Conservation (phyloP, 1,140 invertebrate genomes). For the Macrobrachium rosenbergii region DNA sequence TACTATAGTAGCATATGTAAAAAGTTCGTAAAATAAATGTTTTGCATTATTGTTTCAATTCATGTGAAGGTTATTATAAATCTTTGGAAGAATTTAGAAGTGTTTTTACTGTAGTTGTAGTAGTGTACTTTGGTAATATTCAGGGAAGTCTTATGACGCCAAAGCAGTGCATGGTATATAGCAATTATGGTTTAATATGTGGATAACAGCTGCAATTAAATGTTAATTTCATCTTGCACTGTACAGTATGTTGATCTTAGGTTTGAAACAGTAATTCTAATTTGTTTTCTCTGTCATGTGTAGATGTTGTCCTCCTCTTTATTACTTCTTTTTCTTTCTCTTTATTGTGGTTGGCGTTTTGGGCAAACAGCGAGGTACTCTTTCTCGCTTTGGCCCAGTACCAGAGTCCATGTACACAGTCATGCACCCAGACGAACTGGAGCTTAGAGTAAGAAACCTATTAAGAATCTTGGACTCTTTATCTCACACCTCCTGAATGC, state of each 20-base stretch:
- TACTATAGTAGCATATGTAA: neutral
- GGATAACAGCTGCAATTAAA: too few relatives aligned
- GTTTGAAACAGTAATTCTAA: neutral
- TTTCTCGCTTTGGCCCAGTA: conserved; percentile 49
- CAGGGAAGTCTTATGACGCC: too few relatives aligned
- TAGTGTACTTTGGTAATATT: too few relatives aligned
- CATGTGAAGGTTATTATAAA: too few relatives aligned
- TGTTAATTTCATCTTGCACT: too few relatives aligned
- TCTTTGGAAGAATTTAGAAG: too few relatives aligned
- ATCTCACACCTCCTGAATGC: conserved; percentile 7
- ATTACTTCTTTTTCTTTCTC: conserved; percentile 33
- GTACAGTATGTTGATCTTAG: too few relatives aligned
- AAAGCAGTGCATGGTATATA: too few relatives aligned
- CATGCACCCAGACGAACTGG: conserved; percentile 41
- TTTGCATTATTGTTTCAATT: too few relatives aligned
- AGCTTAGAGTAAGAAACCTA: conserved; percentile 50
- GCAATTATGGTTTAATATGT: too few relatives aligned
- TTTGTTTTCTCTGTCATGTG: neutral
- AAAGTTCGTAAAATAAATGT: too few relatives aligned
- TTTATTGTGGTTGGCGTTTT: conserved; percentile 42
- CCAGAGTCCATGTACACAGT: conserved; percentile 58
- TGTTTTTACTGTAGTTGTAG: too few relatives aligned
- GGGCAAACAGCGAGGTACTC: conserved; percentile 48
- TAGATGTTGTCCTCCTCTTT: conserved; percentile 18
- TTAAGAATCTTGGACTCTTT: conserved; percentile 26